phyloP scores from a whole-genome alignment of 1,140 invertebrate species.

The Hycleus phaleratus region DNA sequence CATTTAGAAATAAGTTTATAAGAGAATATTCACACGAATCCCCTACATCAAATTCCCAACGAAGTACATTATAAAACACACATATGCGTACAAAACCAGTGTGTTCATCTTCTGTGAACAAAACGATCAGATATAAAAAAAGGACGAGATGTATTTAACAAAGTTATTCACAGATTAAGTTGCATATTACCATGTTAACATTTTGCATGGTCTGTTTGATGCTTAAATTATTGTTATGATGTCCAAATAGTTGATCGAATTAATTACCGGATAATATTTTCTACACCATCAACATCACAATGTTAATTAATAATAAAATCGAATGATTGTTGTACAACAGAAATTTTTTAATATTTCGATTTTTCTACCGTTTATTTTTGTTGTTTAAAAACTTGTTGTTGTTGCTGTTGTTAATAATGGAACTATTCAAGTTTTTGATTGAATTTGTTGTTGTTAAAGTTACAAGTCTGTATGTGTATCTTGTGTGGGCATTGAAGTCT shows the following conservation, averaged over 20 bases:
- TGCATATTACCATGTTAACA: slow-evolving; percentile 11
- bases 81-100: neutral
- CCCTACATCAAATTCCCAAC: too few relatives aligned
- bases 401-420: too few relatives aligned
- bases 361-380: too few relatives aligned
- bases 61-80: too few relatives aligned
- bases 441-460: too few relatives aligned
- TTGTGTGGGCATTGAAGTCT: too few relatives aligned
- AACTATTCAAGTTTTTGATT: too few relatives aligned
- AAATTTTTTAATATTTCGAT: too few relatives aligned
- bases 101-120: slow-evolving; percentile 13
- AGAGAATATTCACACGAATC: too few relatives aligned
- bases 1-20: too few relatives aligned
- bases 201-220: slow-evolving; percentile 11
- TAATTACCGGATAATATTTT: slow-evolving; percentile 1
- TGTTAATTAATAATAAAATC: neutral
- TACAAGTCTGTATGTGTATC: too few relatives aligned
- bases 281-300: neutral
- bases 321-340: neutral
- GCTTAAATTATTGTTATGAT: slow-evolving; percentile 10
- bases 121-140: slow-evolving; percentile 6
- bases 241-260: slow-evolving; percentile 3
- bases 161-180: slow-evolving; percentile 12
- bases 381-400: too few relatives aligned
- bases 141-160: slow-evolving; percentile 5